Percentiles rank a stretch among this genome's conserved stretches.
Conservation (phyloP, 2,888 invertebrate species). For the Prenolepis imparis region DNA sequence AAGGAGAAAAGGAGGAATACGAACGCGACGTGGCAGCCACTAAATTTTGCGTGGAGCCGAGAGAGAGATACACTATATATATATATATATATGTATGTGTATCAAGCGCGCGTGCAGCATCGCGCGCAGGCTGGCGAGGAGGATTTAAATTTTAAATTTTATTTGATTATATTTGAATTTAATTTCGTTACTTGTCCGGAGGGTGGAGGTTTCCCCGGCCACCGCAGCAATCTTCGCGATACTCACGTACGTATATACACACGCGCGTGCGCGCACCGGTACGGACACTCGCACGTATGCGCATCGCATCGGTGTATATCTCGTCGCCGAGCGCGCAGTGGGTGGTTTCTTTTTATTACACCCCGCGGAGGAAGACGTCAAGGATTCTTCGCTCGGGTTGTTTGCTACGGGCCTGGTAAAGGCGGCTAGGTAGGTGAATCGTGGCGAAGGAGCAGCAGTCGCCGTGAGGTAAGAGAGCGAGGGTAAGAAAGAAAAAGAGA, state of each 20-base stretch:
- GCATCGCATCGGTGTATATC: conserved; percentile 41
- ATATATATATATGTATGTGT: conserved; percentile 20
- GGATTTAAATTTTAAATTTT: conserved; percentile 86
- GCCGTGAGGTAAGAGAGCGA: conserved; percentile 22
- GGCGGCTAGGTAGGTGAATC: conserved; percentile 50
- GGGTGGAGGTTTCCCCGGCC: conserved; percentile 61
- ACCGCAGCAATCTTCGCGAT: conserved; percentile 48
- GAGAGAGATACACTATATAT: background rate
- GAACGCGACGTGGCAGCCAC: conserved; percentile 67
- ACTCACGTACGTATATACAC: conserved; percentile 28
- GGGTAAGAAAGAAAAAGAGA: background rate
- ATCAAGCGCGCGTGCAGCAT: conserved; percentile 57
- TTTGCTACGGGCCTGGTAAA: conserved; percentile 47
- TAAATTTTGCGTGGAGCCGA: conserved; percentile 76
- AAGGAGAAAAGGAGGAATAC: conserved; percentile 62
- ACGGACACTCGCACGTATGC: conserved; percentile 37
- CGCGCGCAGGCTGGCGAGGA: conserved; percentile 73
- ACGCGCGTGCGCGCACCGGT: conserved; percentile 18
- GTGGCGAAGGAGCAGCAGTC: conserved; percentile 21
- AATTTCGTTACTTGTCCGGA: conserved; percentile 79
- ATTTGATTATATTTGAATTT: conserved; percentile 87
- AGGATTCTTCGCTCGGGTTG: conserved; percentile 53
- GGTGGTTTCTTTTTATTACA: conserved; percentile 72
- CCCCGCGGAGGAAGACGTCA: conserved; percentile 68
- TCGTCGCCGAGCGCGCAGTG: conserved; percentile 58